A percentile compares a stretch with the other conserved stretches of the same genome.
phyloP scores from a whole-genome alignment of 1,140 invertebrate species.

The Trichogramma pretiosum region DNA sequence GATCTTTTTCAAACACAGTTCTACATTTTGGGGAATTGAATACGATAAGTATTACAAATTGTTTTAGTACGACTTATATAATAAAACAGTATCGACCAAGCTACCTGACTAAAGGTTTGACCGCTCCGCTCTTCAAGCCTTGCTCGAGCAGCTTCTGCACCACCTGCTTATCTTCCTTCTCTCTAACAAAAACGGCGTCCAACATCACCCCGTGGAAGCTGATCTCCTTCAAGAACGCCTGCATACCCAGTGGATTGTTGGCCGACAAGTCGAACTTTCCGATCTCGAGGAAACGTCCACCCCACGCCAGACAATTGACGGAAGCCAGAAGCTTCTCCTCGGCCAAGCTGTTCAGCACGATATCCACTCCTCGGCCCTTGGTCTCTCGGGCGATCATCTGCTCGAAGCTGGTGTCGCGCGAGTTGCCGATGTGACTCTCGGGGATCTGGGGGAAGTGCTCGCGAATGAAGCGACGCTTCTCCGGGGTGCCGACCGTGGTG shows the following conservation, averaged over 20 bases:
- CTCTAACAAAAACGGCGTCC: slow-evolving; percentile 32
- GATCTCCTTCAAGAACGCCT: slow-evolving; percentile 69
- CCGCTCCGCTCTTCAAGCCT: slow-evolving; percentile 26
- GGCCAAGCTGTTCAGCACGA: slow-evolving; percentile 65
- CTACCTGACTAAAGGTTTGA: slow-evolving; percentile 32
- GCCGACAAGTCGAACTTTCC: slow-evolving; percentile 62
- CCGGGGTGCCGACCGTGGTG: slow-evolving; percentile 55
- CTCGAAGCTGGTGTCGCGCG: slow-evolving; percentile 59
- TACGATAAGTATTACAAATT: no score
- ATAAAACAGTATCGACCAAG: not conserved
- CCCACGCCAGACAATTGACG: slow-evolving; percentile 59
- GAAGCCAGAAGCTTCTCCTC: slow-evolving; percentile 66
- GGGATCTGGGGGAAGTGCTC: slow-evolving; percentile 52
- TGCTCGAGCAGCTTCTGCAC: slow-evolving; percentile 37
- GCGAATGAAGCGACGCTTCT: slow-evolving; percentile 58
- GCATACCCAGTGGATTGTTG: slow-evolving; percentile 55
- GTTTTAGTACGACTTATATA: not conserved
- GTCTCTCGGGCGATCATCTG: slow-evolving; percentile 51
- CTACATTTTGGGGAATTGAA: slow-evolving; percentile 1
- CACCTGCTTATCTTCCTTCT: slow-evolving; percentile 20
- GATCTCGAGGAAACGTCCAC: slow-evolving; percentile 62
- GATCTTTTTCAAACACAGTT: slow-evolving; percentile 30
- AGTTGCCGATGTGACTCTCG: slow-evolving; percentile 60
- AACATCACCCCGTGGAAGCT: slow-evolving; percentile 65
- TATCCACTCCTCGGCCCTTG: slow-evolving; percentile 56